Percentiles rank a stretch among this genome's conserved stretches.
Evolutionary conservation across 1,140 invertebrate species (phyloP).

Genomic region (Caenorhabditis tropicalis): DNA sequence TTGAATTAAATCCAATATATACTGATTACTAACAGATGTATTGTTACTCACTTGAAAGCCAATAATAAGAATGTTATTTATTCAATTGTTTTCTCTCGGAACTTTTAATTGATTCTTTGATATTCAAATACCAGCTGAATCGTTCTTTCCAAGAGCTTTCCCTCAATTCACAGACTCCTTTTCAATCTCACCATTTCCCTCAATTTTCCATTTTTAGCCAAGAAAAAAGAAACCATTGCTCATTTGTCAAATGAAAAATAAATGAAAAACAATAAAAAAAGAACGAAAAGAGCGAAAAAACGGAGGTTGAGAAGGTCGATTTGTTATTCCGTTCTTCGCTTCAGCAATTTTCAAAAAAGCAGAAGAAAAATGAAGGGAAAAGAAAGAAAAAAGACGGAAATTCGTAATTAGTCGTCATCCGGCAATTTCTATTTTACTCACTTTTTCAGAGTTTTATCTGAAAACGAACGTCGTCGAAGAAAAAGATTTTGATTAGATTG

Average conservation of each 20-base stretch:
- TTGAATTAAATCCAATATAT: too few relatives aligned
- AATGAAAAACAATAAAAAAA: conserved; percentile 32
- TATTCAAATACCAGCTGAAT: too few relatives aligned
- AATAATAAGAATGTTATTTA: too few relatives aligned
- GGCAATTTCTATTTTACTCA: background rate
- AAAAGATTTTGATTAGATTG: background rate
- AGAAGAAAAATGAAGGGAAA: background rate
- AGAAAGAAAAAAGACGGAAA: background rate
- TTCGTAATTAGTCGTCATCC: conserved; percentile 15
- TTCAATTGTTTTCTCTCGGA: too few relatives aligned
- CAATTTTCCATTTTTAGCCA: background rate
- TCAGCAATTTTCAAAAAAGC: conserved; percentile 3
- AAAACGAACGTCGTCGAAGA: background rate
- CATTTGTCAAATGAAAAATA: conserved; percentile 9
- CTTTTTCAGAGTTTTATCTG: background rate
- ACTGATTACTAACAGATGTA: too few relatives aligned
- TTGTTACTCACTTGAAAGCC: too few relatives aligned
- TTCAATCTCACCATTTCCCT: too few relatives aligned
- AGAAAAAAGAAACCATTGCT: background rate
- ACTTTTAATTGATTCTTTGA: too few relatives aligned
- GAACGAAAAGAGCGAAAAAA: background rate
- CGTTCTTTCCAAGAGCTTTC: too few relatives aligned
- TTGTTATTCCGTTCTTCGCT: conserved; percentile 38
- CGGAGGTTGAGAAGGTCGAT: background rate
- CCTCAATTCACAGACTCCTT: too few relatives aligned